These are phyloP conservation scores for Diglossa cyanea DNA, from an alignment of 2,797 vertebrate genomes.

Conservation along the genomic window DNA sequence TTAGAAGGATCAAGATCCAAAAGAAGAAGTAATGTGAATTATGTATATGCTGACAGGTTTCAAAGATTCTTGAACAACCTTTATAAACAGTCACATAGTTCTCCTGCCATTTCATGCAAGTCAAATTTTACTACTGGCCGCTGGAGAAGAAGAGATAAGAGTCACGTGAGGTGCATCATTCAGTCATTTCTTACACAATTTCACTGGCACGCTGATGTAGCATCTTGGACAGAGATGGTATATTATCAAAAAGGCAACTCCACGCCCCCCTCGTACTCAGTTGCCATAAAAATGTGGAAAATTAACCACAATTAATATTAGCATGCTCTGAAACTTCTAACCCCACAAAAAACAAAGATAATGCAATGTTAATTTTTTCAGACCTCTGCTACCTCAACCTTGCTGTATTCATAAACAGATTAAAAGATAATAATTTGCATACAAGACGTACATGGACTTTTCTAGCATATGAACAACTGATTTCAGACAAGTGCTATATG, in stretches of 20 bases:
- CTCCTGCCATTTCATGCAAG: neutral
- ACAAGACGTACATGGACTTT: slow-evolving; percentile 26
- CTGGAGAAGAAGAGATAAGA: neutral
- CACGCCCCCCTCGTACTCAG: accelerated
- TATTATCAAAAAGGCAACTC: neutral
- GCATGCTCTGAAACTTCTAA: slow-evolving; percentile 5
- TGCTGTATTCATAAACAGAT: slow-evolving; percentile 48
- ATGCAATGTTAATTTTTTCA: slow-evolving; percentile 61
- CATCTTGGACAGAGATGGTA: neutral
- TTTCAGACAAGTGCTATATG: slow-evolving; percentile 4
- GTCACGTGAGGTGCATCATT: neutral
- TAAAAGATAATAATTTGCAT: slow-evolving; percentile 57
- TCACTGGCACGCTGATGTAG: accelerated
- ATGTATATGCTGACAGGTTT: neutral
- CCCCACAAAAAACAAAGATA: neutral
- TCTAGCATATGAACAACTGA: slow-evolving; percentile 23
- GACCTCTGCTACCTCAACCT: slow-evolving; percentile 35
- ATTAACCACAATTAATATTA: neutral
- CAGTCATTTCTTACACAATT: neutral
- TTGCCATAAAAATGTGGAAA: neutral
- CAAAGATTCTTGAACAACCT: neutral
- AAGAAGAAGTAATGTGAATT: neutral
- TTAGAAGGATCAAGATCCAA: neutral
- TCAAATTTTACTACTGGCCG: neutral
- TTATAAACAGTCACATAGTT: neutral